Conservation (phyloP, 1,140 invertebrate species). For the Drosophila takahashii region DNA sequence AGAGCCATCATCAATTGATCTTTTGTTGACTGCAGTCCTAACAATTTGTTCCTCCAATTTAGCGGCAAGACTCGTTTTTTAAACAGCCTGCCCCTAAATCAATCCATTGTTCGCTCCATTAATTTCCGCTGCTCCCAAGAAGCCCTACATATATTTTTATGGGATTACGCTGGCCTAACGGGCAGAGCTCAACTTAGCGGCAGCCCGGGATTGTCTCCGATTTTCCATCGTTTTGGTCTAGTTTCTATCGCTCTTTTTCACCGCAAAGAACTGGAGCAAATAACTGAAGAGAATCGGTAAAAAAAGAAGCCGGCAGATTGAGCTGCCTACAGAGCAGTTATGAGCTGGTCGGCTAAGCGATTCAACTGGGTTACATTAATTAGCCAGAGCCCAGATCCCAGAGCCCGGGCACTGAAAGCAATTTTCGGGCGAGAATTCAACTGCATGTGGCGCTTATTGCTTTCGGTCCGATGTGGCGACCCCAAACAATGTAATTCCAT, state of each 20-base stretch:
- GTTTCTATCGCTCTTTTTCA: slow-evolving; percentile 29
- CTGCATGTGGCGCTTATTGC: slow-evolving; percentile 18
- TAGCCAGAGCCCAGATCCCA: slow-evolving; percentile 2
- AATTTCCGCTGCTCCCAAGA: slow-evolving; percentile 23
- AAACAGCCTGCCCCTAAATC: slow-evolving; percentile 7
- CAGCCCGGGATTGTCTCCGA: slow-evolving; percentile 10
- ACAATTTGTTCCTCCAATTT: slow-evolving; percentile 17
- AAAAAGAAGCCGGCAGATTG: slow-evolving; percentile 34
- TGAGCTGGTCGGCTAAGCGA: slow-evolving; percentile 29
- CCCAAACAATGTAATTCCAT: slow-evolving; percentile 83
- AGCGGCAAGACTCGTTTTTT: slow-evolving; percentile 1
- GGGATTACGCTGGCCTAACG: slow-evolving; percentile 26
- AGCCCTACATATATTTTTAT: slow-evolving; percentile 8
- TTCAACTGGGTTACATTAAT: slow-evolving; percentile 40
- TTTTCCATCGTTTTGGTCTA: slow-evolving; percentile 20
- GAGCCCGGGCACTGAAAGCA: slow-evolving; percentile 16
- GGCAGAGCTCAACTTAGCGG: slow-evolving; percentile 13
- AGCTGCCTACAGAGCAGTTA: slow-evolving; percentile 37
- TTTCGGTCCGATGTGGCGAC: slow-evolving; percentile 43
- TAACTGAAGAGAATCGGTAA: slow-evolving; percentile 30
- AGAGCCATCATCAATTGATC: slow-evolving; percentile 17
- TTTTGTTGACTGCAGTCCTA: slow-evolving; percentile 15
- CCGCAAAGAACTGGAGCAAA: slow-evolving; percentile 26
- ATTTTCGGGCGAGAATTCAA: slow-evolving; percentile 28
- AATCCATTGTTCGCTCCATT: slow-evolving; percentile 30